Evolutionary conservation across 2,113 vertebrate species (phyloP).

Genomic region (Columba livia): DNA sequence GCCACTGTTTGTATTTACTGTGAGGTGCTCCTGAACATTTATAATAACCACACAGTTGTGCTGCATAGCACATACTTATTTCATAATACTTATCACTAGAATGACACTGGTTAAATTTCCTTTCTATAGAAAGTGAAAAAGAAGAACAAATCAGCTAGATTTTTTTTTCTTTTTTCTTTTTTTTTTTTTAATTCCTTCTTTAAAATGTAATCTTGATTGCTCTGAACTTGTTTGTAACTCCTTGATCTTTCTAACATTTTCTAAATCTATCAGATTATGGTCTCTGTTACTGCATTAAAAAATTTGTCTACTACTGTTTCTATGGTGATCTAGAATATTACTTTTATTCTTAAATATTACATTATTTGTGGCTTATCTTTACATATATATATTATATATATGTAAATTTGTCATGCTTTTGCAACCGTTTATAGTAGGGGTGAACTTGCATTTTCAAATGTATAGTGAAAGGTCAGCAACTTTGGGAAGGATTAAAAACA

Average conservation of each 20-base stretch:
- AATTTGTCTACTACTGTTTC: constrained; percentile 55
- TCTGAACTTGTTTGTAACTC: constrained; percentile 57
- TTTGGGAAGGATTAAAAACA: constrained; percentile 9
- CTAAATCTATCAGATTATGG: constrained; percentile 44
- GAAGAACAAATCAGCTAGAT: constrained; percentile 1
- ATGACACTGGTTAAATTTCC: constrained; percentile 14
- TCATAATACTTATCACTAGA: constrained; percentile 46
- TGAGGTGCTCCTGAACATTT: constrained; percentile 46
- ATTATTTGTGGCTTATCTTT: constrained; percentile 18
- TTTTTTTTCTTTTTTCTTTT: background rate
- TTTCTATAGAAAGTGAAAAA: constrained; percentile 55
- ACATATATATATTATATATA: background rate
- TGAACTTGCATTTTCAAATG: constrained; percentile 35
- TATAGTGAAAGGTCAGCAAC: background rate
- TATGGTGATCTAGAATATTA: constrained; percentile 37
- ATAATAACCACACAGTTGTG: constrained; percentile 48
- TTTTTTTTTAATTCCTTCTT: background rate
- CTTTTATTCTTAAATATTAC: constrained; percentile 54
- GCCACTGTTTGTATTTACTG: constrained; percentile 65
- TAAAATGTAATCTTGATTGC: constrained; percentile 51
- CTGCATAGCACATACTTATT: constrained; percentile 47
- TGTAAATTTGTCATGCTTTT: constrained; percentile 42
- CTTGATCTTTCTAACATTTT: constrained; percentile 43
- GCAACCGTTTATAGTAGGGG: constrained; percentile 7
- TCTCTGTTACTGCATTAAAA: constrained; percentile 45